A percentile compares a stretch with the other conserved stretches of the same genome.
Conservation (phyloP, 2,888 invertebrate species). For the Eudemis profundana region DNA sequence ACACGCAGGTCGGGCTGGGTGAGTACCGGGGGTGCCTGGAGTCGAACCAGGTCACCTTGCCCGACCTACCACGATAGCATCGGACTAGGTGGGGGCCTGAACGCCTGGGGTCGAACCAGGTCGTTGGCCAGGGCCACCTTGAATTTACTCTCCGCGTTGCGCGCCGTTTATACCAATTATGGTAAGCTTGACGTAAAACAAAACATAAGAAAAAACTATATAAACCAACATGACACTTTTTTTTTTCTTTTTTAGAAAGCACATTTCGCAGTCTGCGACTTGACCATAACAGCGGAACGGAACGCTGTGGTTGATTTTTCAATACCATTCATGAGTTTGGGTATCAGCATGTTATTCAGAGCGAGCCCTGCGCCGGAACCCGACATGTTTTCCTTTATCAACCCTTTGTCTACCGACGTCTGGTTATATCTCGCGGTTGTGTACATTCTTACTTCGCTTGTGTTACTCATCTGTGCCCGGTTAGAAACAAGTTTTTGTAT, state of each 20-base stretch:
- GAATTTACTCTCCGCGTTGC: too few relatives aligned
- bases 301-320: conserved; percentile 96
- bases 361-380: conserved; percentile 91
- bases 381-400: conserved; percentile 94
- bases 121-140: too few relatives aligned
- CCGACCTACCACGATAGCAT: too few relatives aligned
- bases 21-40: too few relatives aligned
- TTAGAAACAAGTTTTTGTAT: conserved; percentile 57
- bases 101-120: too few relatives aligned
- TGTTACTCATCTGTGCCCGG: conserved; percentile 92
- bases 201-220: too few relatives aligned
- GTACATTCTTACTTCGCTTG: conserved; percentile 92
- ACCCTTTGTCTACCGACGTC: conserved; percentile 92
- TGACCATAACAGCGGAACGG: conserved; percentile 96
- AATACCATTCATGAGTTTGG: conserved; percentile 98
- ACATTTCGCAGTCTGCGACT: conserved; percentile 83
- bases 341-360: conserved; percentile 94
- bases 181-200: neutral
- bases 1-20: too few relatives aligned
- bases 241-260: conserved; percentile 85
- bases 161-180: too few relatives aligned
- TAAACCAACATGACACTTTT: too few relatives aligned
- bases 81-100: too few relatives aligned
- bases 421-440: conserved; percentile 95
- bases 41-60: too few relatives aligned